Evolutionary conservation across 2,113 vertebrate species (phyloP), one percentile per base, ranked within the genome.

Genomic region (Pseudorhombus dupliciocellatus): DNA sequence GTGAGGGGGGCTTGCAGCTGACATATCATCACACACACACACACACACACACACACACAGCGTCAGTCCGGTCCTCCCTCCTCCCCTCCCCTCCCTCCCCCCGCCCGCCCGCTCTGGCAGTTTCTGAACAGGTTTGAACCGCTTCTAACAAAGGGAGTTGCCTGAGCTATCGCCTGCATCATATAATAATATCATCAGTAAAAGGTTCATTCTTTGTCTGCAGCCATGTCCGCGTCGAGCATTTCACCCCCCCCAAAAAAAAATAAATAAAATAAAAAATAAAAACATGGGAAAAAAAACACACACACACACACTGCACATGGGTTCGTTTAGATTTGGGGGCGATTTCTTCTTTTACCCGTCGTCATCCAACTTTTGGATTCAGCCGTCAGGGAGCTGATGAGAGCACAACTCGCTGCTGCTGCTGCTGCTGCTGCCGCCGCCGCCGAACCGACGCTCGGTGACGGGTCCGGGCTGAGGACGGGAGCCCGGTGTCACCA

Each of bases 121-220:
- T 95, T 94, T 95, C 93, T 88, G 95, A 98, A 97, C 96, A 97
- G 96, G 97, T 97, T 98, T 97, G 95, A 98, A 98, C 97, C 97
- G 97, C 97, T 97, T 98, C 94, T 92, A 96, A 98, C 96, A 98
- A 98, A 97, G 95, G 95, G 94, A 96, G 96, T 93, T 95, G 96
- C 94, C 95, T 96, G 94, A 87, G 90, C 89, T 90, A 8, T 58
- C 88, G 93, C 90, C 57, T 46, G 15, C 74, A 79, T 71, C 46
- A 79, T 59, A 79, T 71, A 40, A 79, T 59, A 70, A 83, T 79
- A 58, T 75, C 55, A 80, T 72, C 64, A 50, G 46, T 51, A 66
- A 78, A 76, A 63, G 9, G 12, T 56, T 22, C 0, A 16, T 58
- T 66, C 7, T 21, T 0, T 15, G 5, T 46, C 40, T 44, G 40